Evolutionary conservation across 2,113 vertebrate species (phyloP), one percentile per base, ranked within the genome.

Genomic region (Brachyhypopomus occidentalis): DNA sequence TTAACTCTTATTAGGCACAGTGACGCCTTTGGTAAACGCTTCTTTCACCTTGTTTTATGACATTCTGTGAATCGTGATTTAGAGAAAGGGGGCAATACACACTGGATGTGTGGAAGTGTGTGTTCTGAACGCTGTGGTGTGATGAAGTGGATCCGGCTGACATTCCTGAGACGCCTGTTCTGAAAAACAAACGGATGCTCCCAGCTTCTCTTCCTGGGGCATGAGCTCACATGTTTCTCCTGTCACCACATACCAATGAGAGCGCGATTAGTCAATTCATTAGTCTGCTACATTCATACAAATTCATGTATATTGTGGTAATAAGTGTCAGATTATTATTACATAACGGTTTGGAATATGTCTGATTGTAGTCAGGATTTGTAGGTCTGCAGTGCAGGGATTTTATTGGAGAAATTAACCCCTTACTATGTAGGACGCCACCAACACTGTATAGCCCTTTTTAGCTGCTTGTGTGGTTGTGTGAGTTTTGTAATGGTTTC

Each of bases 191-290:
- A 45, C 59, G 30, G 73, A 67, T 80, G 56, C 3, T 55, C 23
- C 52, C 63, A 64, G 48, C 74, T 69, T 23, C 71, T n/a, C 45
- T 73, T 64, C 71, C 30, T 76, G 66, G 67, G 25, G 20, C 73
- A 59, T 63, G 64, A 70, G 38, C 27, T 12, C 19, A 22, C 20
- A 23, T 5, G 20, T 4, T 34, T 48, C 63, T 70, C 16, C 60
- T n/a, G 75, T 30, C 62, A 9, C 63, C 62, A 34, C 27, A 19
- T 23, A 16, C 9, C 3, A 34, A 5, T 19, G 41, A 23, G 58
- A 34, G 2, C 0, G 34, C 2, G 17, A 67, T 38, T 6, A 17
- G 12, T 67, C 7, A 36, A n/a, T 20, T 19, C 12, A 67, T 36
- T 67, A 67, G 19, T 2, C 64, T 36, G 64, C 8, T 30, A 38